A percentile compares a stretch with the other conserved stretches of the same genome.
Conservation (phyloP, 2,888 invertebrate species). For the Elaeidobius kamerunicus region DNA sequence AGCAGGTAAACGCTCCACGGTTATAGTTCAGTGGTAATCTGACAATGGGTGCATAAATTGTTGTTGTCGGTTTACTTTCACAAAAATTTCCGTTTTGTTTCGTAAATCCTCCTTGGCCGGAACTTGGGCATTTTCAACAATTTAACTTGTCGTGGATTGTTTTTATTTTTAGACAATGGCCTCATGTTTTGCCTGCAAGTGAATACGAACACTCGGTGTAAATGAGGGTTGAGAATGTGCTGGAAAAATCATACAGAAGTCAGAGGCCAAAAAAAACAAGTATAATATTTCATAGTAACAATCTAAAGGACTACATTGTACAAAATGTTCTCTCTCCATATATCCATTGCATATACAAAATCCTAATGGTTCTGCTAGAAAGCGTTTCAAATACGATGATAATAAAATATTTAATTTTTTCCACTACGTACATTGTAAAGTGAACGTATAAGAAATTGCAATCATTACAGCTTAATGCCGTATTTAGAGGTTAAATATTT, state of each 20-base stretch:
- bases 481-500: slow-evolving; percentile 29
- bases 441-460: slow-evolving; percentile 22
- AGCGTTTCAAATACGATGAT: not conserved
- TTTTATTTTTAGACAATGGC: no score
- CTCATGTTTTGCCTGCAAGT: no score
- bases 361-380: no score
- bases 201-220: no score
- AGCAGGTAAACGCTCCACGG: slow-evolving; percentile 28
- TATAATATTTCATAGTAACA: no score
- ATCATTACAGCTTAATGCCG: slow-evolving; percentile 26
- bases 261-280: no score
- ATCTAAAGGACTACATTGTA: no score
- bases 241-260: no score
- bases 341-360: no score
- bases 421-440: slow-evolving; percentile 13
- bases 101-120: slow-evolving; percentile 23
- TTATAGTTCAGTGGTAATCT: slow-evolving; percentile 33
- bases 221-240: no score
- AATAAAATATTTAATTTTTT: slow-evolving; percentile 14
- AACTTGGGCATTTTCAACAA: slow-evolving; percentile 13
- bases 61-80: slow-evolving; percentile 29
- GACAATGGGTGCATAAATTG: slow-evolving; percentile 32
- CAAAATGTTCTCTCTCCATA: no score
- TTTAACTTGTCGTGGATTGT: no score
- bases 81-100: slow-evolving; percentile 27